Conservation (phyloP, 1,140 invertebrate genomes). For the Drosophila funebris region DNA sequence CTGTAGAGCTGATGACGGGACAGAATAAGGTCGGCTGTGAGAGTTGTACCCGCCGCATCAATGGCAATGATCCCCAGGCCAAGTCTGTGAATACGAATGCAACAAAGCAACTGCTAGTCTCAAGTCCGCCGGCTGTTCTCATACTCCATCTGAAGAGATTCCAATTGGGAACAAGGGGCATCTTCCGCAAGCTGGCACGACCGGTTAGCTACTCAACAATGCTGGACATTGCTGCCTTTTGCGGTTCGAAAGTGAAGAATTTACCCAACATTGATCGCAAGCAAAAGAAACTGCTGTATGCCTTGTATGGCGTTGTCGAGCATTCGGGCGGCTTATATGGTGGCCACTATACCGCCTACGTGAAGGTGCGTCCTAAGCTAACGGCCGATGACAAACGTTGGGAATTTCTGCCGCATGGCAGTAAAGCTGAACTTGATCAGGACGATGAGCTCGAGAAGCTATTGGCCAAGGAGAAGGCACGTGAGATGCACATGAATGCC, state of each 20-base stretch:
- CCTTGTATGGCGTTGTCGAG: conserved; percentile 97
- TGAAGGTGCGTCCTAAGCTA: conserved; percentile 88
- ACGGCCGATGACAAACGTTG: conserved; percentile 86
- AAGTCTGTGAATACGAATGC: conserved; percentile 95
- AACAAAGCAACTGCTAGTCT: conserved; percentile 95
- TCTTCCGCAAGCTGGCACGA: conserved; percentile 91
- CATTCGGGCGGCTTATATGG: conserved; percentile 95
- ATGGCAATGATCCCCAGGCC: conserved; percentile 85
- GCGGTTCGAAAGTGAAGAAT: conserved; percentile 90
- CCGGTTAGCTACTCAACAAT: conserved; percentile 94
- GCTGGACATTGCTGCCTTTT: conserved; percentile 96
- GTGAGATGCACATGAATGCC: conserved; percentile 67
- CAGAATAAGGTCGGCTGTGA: conserved; percentile 97
- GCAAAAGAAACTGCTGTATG: conserved; percentile 91
- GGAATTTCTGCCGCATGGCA: conserved; percentile 88
- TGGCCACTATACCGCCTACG: conserved; percentile 98
- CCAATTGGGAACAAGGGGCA: conserved; percentile 87
- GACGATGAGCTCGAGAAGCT: conserved; percentile 76
- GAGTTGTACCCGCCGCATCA: conserved; percentile 91
- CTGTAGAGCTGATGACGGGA: conserved; percentile 93
- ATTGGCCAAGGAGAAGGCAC: conserved; percentile 81
- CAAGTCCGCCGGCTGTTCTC: conserved; percentile 94
- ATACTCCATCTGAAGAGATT: conserved; percentile 98
- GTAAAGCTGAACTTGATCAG: conserved; percentile 83
- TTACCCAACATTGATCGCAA: conserved; percentile 86